Percentiles rank a stretch among this genome's conserved stretches.
These are phyloP conservation scores for Phthorimaea operculella DNA, from an alignment of 1,140 invertebrate genomes.

Conservation along the genomic window DNA sequence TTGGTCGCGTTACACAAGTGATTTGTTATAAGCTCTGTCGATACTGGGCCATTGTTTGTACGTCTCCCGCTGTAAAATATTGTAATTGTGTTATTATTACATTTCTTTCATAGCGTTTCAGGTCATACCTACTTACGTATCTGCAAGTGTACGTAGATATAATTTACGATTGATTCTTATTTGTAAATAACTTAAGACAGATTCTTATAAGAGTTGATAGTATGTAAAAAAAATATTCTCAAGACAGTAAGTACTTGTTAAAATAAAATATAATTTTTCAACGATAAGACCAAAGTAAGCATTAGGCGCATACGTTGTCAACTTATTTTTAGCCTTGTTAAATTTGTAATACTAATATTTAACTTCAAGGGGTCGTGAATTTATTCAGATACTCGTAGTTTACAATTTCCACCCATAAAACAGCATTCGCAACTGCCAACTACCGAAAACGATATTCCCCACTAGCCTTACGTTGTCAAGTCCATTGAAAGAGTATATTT, in stretches of 20 bases:
- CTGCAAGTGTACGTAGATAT: too few species aligned
- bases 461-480: constrained; percentile 3
- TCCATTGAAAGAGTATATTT: constrained; percentile 38
- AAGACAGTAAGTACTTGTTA: too few species aligned
- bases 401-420: too few species aligned
- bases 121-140: neutral
- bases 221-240: neutral
- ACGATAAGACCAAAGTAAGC: too few species aligned
- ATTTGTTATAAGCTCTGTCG: constrained; percentile 35
- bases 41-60: constrained; percentile 38
- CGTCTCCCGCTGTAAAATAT: constrained; percentile 29
- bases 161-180: too few species aligned
- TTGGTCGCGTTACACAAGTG: constrained; percentile 29
- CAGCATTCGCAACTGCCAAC: neutral
- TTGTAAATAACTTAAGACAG: too few species aligned
- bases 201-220: neutral
- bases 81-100: constrained; percentile 25
- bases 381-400: too few species aligned
- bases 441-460: neutral
- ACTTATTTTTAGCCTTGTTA: too few species aligned
- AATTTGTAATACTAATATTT: too few species aligned
- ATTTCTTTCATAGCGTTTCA: neutral
- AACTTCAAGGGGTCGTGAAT: too few species aligned
- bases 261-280: too few species aligned
- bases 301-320: too few species aligned